These are phyloP conservation scores for Ornithoptera alexandrae DNA, from an alignment of 2,888 invertebrate species.

Conservation along the genomic window DNA sequence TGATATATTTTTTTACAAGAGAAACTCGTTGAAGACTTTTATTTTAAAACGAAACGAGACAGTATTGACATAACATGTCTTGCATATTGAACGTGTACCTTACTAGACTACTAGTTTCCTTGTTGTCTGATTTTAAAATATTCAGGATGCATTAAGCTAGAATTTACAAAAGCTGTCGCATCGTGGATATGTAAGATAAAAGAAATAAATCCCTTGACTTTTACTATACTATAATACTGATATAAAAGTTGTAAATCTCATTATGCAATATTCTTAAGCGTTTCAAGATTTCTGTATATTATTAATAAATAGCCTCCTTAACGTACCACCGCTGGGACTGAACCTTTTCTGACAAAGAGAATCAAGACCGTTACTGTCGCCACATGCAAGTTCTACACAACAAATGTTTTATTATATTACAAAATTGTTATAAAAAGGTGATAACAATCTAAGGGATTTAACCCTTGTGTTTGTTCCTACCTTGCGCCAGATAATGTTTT, in stretches of 20 bases:
- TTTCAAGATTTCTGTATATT: too few species aligned
- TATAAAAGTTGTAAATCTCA: neutral
- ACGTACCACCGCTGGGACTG: too few species aligned
- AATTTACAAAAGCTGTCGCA: neutral
- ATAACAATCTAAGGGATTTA: too few species aligned
- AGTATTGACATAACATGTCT: neutral
- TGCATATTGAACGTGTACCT: neutral
- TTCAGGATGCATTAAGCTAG: neutral
- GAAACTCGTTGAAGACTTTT: neutral
- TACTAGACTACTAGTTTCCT: neutral
- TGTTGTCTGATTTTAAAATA: neutral
- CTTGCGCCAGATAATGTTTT: too few species aligned
- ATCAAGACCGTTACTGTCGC: too few species aligned
- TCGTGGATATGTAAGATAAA: neutral
- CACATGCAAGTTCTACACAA: too few species aligned
- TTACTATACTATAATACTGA: neutral
- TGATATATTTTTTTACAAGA: neutral
- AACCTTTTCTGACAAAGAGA: too few species aligned
- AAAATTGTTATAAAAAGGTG: too few species aligned
- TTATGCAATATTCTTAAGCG: neutral
- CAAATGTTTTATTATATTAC: too few species aligned
- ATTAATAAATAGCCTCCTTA: too few species aligned
- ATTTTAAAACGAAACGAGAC: neutral
- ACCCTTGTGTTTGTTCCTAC: too few species aligned
- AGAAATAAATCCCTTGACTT: neutral